Evolutionary conservation across 2,888 invertebrate genomes (phyloP).

Genomic region (Drosophila acutilabella): DNA sequence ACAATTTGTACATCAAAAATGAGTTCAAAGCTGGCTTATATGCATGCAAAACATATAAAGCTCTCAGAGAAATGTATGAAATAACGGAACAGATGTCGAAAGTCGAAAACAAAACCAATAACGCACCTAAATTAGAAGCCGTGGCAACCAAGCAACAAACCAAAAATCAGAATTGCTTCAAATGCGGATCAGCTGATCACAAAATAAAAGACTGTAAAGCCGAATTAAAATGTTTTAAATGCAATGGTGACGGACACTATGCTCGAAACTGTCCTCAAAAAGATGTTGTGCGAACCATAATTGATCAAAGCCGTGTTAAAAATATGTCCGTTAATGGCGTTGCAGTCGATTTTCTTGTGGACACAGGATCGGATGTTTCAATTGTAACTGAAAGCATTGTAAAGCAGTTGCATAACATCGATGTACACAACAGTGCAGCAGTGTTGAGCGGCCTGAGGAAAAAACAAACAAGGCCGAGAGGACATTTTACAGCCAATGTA

Average conservation of each 20-base stretch:
- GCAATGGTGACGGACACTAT: neutral
- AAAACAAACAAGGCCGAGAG: neutral
- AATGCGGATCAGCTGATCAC: neutral
- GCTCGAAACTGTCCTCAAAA: neutral
- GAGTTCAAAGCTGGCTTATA: neutral
- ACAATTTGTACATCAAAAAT: neutral
- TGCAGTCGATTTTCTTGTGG: neutral
- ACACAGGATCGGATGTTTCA: neutral
- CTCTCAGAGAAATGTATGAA: neutral
- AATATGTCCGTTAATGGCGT: too few relatives aligned
- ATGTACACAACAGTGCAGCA: neutral
- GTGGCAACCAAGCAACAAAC: neutral
- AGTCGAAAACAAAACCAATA: neutral
- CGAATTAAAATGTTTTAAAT: neutral
- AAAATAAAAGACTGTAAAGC: neutral
- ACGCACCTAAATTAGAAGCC: neutral
- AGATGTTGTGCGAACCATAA: neutral
- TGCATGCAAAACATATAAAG: neutral
- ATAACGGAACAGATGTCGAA: neutral
- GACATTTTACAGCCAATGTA: neutral
- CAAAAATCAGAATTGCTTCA: neutral
- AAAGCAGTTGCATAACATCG: neutral
- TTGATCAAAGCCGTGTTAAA: neutral
- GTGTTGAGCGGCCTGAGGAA: neutral
- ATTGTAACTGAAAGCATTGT: neutral